A percentile compares a stretch with the other conserved stretches of the same genome.
Evolutionary conservation across 35 echinoderm and acorn worm genomes (phyloP).

Genomic region (Holothuria glaberrima): DNA sequence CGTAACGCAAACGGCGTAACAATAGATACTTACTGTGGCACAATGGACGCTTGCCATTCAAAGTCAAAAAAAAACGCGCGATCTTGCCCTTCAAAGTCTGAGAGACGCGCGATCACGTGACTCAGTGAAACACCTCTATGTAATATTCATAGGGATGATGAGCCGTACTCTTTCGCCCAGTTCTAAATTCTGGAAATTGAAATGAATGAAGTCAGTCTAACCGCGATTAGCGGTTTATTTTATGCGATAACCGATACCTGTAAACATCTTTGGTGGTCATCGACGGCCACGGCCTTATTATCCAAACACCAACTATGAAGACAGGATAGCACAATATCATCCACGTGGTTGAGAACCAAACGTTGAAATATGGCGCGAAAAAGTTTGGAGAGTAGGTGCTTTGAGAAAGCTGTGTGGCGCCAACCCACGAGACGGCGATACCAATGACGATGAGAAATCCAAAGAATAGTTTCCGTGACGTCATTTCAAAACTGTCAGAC

Average conservation of each 20-base stretch:
- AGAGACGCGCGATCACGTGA: too few species aligned
- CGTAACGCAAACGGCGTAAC: too few species aligned
- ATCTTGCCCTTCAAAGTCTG: too few species aligned
- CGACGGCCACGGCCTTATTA: conserved; percentile 42
- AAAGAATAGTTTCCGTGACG: conserved; percentile 67
- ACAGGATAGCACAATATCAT: conserved; percentile 92
- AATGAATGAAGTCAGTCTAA: too few species aligned
- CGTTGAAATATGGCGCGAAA: conserved; percentile 85
- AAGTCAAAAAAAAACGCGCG: too few species aligned
- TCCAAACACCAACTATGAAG: conserved; percentile 70
- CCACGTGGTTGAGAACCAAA: conserved; percentile 95
- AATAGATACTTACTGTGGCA: too few species aligned
- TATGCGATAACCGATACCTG: not conserved
- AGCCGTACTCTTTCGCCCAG: too few species aligned
- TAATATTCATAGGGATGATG: too few species aligned
- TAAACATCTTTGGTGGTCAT: conserved; percentile 48
- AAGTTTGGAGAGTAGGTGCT: conserved; percentile 87
- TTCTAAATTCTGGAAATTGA: too few species aligned
- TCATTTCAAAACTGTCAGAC: not conserved
- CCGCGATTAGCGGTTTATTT: too few species aligned
- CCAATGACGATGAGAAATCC: conserved; percentile 84
- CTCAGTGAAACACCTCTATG: too few species aligned
- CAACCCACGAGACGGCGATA: conserved; percentile 93
- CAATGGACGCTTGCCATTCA: too few species aligned
- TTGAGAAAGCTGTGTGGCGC: conserved; percentile 83